These are phyloP conservation scores for Clarias fuscus DNA, from an alignment of 2,797 vertebrate species.

Conservation along the genomic window DNA sequence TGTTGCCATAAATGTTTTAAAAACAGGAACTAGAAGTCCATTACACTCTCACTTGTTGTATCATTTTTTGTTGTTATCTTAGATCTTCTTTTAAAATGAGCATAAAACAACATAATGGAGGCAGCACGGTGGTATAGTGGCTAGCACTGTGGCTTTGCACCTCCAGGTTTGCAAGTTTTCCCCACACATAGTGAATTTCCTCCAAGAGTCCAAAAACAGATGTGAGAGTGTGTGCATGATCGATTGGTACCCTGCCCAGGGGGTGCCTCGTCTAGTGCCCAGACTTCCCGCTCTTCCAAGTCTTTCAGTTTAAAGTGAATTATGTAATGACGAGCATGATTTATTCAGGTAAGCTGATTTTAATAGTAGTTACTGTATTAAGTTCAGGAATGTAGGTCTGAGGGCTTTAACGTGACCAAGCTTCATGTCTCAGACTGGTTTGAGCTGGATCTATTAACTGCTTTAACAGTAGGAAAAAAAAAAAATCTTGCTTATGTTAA, in stretches of 20 bases:
- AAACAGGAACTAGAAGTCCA: background rate
- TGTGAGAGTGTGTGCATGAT: no score
- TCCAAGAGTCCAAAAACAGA: no score
- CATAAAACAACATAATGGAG: background rate
- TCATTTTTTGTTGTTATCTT: background rate
- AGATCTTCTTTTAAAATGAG: background rate
- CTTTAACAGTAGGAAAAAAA: background rate
- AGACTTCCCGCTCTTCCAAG: no score
- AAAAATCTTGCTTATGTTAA: background rate
- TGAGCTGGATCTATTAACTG: background rate
- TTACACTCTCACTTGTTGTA: background rate
- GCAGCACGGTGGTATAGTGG: no score
- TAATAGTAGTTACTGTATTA: background rate
- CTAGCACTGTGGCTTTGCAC: no score
- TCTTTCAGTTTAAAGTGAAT: background rate
- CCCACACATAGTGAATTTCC: no score
- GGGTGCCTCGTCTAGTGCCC: no score
- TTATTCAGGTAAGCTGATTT: background rate
- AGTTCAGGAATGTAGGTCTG: background rate
- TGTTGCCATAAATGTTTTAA: background rate
- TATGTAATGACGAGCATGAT: background rate
- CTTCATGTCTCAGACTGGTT: background rate
- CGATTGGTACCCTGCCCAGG: no score
- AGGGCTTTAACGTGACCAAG: background rate
- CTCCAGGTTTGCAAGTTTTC: no score